A percentile compares a stretch with the other conserved stretches of the same genome.
These are phyloP conservation scores for Leptogaster cylindrica DNA, from an alignment of 2,888 invertebrate species.

Conservation along the genomic window DNA sequence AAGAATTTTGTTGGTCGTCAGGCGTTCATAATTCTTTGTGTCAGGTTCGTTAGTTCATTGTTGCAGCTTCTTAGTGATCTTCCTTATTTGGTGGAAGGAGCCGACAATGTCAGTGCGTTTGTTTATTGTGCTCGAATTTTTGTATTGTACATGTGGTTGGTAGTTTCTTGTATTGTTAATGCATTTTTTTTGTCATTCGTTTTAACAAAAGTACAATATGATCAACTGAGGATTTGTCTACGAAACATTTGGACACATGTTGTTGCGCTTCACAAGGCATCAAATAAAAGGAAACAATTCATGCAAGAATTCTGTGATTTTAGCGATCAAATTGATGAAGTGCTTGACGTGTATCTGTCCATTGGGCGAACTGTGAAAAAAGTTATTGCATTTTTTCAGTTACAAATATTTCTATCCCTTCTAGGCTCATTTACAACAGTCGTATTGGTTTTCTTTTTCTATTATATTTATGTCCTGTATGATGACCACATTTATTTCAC, in stretches of 20 bases:
- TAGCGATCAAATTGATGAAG: background rate
- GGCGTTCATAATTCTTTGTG: background rate
- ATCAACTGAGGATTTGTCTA: background rate
- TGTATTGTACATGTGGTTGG: constrained; percentile 14
- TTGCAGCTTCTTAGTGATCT: constrained; percentile 16
- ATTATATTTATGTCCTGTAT: background rate
- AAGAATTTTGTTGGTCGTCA: background rate
- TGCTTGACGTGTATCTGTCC: background rate
- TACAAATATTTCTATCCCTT: background rate
- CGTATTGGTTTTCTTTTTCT: constrained; percentile 9
- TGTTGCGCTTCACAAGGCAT: no score
- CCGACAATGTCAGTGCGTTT: background rate
- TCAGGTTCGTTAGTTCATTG: background rate
- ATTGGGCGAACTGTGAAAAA: background rate
- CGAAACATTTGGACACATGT: background rate
- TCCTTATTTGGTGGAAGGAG: background rate
- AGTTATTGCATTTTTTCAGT: background rate
- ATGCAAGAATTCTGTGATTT: background rate
- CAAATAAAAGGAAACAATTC: background rate
- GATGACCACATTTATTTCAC: background rate
- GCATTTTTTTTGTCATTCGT: constrained; percentile 1
- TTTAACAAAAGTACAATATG: background rate
- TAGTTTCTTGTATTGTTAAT: background rate
- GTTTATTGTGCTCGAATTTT: background rate
- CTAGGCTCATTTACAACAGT: background rate